These are phyloP conservation scores for Corythornis madagascariensis DNA, from an alignment of 2,113 vertebrate species.

Conservation along the genomic window DNA sequence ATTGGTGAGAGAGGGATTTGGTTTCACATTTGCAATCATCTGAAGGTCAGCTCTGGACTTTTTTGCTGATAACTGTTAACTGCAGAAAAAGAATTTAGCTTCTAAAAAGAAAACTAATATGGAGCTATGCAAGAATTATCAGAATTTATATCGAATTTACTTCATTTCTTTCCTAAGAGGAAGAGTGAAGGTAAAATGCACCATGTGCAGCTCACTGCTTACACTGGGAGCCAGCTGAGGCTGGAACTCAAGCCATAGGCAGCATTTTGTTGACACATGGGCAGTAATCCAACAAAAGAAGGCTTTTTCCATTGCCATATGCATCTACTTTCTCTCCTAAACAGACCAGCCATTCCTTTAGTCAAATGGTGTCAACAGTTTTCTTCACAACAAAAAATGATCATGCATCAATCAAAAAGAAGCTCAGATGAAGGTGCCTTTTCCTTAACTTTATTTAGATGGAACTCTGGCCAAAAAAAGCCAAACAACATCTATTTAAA, in stretches of 20 bases:
- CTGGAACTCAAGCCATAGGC: neutral
- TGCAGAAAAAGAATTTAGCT: neutral
- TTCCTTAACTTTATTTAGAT: neutral
- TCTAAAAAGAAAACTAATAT: neutral
- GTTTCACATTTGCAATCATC: neutral
- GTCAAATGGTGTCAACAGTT: constrained; percentile 28
- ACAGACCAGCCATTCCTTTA: constrained; percentile 26
- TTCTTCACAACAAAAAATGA: neutral
- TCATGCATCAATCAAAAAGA: neutral
- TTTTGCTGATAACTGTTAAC: neutral
- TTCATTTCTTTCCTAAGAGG: neutral
- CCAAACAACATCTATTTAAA: neutral
- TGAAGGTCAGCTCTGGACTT: neutral
- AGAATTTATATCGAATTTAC: neutral
- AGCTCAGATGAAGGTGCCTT: neutral
- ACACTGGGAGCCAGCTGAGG: neutral
- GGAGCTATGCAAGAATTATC: neutral
- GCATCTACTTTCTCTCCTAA: constrained; percentile 18
- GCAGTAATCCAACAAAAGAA: constrained; percentile 22
- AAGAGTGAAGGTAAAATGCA: neutral
- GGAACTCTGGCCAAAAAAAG: neutral
- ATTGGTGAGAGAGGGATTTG: neutral
- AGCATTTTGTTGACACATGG: neutral
- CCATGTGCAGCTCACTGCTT: neutral
- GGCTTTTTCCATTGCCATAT: neutral